Base-by-base conservation (phyloP, 2,888 invertebrate species). In the Drosophila putrida region DNA sequence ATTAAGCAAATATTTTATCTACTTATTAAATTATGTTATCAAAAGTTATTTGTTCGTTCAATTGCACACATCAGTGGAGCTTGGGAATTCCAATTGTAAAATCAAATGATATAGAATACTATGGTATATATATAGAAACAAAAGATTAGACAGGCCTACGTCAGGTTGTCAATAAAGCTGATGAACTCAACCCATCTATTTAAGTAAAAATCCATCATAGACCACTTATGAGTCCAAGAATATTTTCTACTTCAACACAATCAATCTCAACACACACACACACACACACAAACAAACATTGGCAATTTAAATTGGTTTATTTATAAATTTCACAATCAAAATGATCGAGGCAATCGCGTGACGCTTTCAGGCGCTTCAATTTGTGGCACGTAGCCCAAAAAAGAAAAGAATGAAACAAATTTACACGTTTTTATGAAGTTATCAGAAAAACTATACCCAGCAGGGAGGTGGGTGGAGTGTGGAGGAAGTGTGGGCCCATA, bases 341-440 rank as follows among this genome's bases (percentile, higher is more conserved):
- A 20, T 54, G 15, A 66, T 66, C 49, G 43, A 33, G 25, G 13
- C 43, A 41, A 81, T 84, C 87, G 84, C 82, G 87, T 84, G 87
- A 83, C 75, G 61, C 44, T 58, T 41, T 46, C 20, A 6, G 36
- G n/a, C 55, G 46, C 62, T 61, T 49, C 82, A 70, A 71, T 86
- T 86, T 83, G 81, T 80, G 60, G 57, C 31, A 33, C 51, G 33
- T 61, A 44, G 38, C 38, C 10, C 28, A 27, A 33, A 36, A 46
- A 36, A 46, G 2, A 20, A 20, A 20, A 13, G 36, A 53, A 44
- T 35, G 54, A 46, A 20, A 55, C 33, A 47, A 46, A 55, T 33
- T 55, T 33, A 39, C 55, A 57, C 55, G 55, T 46, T 57, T 54
- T 57, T 46, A 57, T 57, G 36, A 27, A 27, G 36, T 57, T 57